Conservation (phyloP, 2,888 invertebrate genomes). For the Drosophila conformis region DNA sequence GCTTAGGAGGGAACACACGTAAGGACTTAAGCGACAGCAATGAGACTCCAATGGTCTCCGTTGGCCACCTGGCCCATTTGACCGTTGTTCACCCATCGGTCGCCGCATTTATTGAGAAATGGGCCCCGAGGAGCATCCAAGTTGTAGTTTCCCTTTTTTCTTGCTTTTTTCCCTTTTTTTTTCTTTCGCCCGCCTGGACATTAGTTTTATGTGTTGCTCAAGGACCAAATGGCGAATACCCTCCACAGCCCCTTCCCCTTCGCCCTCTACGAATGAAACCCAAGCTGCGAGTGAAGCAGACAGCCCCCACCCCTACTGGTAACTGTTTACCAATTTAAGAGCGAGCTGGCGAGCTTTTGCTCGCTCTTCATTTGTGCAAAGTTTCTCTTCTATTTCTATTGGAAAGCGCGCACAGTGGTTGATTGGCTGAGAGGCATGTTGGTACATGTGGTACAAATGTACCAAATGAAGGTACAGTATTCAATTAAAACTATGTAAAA, state of each 20-base stretch:
- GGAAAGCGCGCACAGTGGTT: conserved; percentile 49
- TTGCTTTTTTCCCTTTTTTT: no score
- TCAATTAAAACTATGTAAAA: background rate
- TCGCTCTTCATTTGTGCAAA: conserved; percentile 7
- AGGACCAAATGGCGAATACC: conserved; percentile 36
- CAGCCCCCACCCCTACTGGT: background rate
- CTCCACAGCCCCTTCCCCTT: background rate
- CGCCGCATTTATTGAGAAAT: conserved; percentile 50
- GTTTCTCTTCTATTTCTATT: conserved; percentile 21
- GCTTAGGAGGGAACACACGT: conserved; percentile 5
- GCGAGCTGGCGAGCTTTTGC: conserved; percentile 23
- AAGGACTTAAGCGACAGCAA: conserved; percentile 9
- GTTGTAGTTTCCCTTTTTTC: conserved; percentile 25
- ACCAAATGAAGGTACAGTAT: background rate
- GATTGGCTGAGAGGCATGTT: conserved; percentile 1
- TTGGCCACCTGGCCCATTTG: conserved; percentile 22
- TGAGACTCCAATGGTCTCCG: conserved; percentile 2
- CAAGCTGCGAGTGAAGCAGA: conserved; percentile 12
- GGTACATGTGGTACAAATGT: background rate
- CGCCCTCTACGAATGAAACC: conserved; percentile 34
- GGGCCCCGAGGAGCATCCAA: conserved; percentile 49
- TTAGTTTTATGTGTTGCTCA: conserved; percentile 61
- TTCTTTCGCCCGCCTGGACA: conserved; percentile 54
- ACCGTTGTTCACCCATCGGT: conserved; percentile 20
- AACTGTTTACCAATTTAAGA: background rate